Percentiles rank a stretch among this genome's conserved stretches.
Evolutionary conservation across 2,113 vertebrate species (phyloP).

Genomic region (Rhea americana): DNA sequence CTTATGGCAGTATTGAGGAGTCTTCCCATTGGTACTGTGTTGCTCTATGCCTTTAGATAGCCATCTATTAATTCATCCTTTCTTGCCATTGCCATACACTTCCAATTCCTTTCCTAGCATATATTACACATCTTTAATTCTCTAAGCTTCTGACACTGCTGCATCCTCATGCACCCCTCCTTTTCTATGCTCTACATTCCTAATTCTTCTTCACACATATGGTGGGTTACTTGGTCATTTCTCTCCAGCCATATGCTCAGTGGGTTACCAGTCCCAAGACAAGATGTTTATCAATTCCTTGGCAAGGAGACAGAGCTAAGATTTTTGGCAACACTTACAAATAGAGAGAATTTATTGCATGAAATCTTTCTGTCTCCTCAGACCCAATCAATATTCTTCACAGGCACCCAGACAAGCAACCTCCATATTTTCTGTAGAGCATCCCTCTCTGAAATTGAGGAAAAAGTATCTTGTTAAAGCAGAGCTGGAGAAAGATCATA

Average conservation of each 20-base stretch:
- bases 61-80: too few relatives aligned
- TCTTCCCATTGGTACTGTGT: too few relatives aligned
- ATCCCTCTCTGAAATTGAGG: neutral
- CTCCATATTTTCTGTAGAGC: neutral
- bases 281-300: neutral
- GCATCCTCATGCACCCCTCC: too few relatives aligned
- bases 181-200: neutral
- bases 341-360: neutral
- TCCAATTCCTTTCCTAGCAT: neutral
- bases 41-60: neutral
- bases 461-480: neutral
- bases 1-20: neutral
- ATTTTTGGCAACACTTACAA: neutral
- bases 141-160: too few relatives aligned
- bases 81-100: neutral
- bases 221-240: neutral
- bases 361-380: neutral
- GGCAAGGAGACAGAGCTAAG: neutral
- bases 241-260: neutral
- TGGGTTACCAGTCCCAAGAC: neutral
- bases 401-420: rapidly evolving
- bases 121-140: neutral
- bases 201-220: neutral
- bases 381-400: neutral
- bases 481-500: neutral